phyloP scores from a whole-genome alignment of 2,797 vertebrate genomes.

The Halcyon chelicuti region DNA sequence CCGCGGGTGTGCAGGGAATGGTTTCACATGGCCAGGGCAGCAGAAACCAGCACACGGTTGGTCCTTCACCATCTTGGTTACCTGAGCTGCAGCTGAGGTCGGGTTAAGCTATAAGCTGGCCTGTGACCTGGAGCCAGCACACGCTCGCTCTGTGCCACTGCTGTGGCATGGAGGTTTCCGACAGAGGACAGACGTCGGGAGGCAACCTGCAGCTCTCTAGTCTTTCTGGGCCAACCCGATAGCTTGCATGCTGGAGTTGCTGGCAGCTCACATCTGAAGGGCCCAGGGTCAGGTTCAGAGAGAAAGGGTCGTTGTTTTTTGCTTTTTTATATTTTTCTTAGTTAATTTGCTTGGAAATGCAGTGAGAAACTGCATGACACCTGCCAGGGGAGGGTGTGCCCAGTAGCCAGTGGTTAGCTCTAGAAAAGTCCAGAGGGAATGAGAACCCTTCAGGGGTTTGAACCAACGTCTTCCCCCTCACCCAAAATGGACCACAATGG shows the following conservation, averaged over 20 bases:
- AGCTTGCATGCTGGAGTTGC: accelerated
- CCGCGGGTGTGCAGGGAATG: background rate
- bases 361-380: background rate
- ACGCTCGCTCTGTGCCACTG: background rate
- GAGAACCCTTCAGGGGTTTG: background rate
- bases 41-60: background rate
- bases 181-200: background rate
- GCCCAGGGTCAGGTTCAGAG: background rate
- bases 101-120: background rate
- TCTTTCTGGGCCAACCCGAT: background rate
- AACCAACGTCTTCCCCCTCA: background rate
- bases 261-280: background rate
- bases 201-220: background rate
- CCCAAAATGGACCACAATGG: background rate
- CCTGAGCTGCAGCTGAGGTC: background rate
- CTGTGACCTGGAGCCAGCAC: background rate
- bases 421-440: background rate
- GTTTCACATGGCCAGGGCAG: background rate
- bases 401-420: background rate
- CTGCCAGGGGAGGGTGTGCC: background rate
- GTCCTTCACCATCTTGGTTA: background rate
- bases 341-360: background rate
- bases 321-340: background rate
- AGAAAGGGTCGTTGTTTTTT: background rate
- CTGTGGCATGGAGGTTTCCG: accelerated